Base-by-base conservation (phyloP, 1,140 invertebrate genomes). In the Achroia grisella region DNA sequence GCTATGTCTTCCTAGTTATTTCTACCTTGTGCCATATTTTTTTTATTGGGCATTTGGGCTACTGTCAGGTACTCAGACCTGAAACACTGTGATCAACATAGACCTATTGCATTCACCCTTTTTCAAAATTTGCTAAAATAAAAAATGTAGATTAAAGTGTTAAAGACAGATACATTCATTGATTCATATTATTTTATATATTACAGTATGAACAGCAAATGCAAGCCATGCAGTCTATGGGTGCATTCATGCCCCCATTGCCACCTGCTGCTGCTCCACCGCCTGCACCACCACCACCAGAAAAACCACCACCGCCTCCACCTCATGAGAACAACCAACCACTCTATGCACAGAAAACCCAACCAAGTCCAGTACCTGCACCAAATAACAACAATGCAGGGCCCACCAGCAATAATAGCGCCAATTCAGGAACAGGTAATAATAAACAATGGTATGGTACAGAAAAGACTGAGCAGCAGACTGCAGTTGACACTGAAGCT, bases 201-300 rank as follows among this genome's bases (percentile, higher is more conserved):
- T 88, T 88, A 52, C 71, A 90, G 89, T 90, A 90, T 71, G 80
- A 88, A 48, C 84, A 89, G 59, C 87, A 89, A 48, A 84, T 89
- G 84, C 89, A 89, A 65, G 62, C 58, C 14, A 57, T 78, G 41
- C 66, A 71, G 43, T 31, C 53, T 17, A 53, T 74, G 44, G 66
- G 71, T 15, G 48, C 49, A 10, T 69, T 87, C 17, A 15, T 13
- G 8, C 35, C 29, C 10, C 44, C 35, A 41, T 87, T 88, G 14
- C 65, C 83, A 6, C 17, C 17, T 23, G 62, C 74, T 71, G 17
- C 71, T 31, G 60, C 62, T 29, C 84, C 87, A 34, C 88, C 86
- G 11, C 87, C 89, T 10, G 87, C 87, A 1, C 87, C 88, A 12
- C 84, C 74, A n/a, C 74, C 77, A 8, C 73, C 72, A 4, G 62